These are phyloP conservation scores for Caranx melampygus DNA, from an alignment of 2,113 vertebrate genomes.

Conservation along the genomic window DNA sequence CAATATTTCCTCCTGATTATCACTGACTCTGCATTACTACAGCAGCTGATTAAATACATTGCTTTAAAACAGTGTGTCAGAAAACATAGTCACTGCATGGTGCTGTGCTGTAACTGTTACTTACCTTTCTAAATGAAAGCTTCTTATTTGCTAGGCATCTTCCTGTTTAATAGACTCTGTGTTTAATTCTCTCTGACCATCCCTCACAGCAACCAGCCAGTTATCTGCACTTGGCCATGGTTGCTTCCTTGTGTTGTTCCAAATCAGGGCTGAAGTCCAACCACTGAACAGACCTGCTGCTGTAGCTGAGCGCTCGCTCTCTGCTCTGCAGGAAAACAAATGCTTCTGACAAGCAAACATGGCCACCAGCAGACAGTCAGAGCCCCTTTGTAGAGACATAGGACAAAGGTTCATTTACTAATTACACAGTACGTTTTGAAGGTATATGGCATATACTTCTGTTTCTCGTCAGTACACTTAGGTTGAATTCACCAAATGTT, in stretches of 20 bases:
- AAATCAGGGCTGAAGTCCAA: constrained; percentile 42
- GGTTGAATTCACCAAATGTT: too few species aligned
- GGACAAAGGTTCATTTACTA: constrained; percentile 14
- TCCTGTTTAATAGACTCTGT: not conserved
- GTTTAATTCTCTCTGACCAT: constrained; percentile 3
- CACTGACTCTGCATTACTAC: too few species aligned
- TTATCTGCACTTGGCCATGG: constrained; percentile 38
- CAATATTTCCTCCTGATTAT: too few species aligned
- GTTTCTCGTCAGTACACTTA: too few species aligned
- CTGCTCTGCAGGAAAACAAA: constrained; percentile 53
- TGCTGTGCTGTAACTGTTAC: not conserved
- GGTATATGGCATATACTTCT: too few species aligned
- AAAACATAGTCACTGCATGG: too few species aligned
- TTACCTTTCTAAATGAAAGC: not conserved
- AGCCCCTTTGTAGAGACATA: constrained; percentile 4
- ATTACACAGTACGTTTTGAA: too few species aligned
- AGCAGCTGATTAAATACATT: too few species aligned
- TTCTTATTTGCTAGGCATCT: not conserved
- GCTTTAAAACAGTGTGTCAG: too few species aligned
- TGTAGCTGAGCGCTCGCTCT: constrained; percentile 21
- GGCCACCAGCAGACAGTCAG: constrained; percentile 42
- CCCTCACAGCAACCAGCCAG: constrained; percentile 18
- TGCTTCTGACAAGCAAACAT: constrained; percentile 50
- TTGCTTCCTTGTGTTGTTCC: constrained; percentile 4
- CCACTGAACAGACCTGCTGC: constrained; percentile 37